Base-by-base conservation (phyloP, 1,140 invertebrate genomes). In the Cepaea nemoralis region DNA sequence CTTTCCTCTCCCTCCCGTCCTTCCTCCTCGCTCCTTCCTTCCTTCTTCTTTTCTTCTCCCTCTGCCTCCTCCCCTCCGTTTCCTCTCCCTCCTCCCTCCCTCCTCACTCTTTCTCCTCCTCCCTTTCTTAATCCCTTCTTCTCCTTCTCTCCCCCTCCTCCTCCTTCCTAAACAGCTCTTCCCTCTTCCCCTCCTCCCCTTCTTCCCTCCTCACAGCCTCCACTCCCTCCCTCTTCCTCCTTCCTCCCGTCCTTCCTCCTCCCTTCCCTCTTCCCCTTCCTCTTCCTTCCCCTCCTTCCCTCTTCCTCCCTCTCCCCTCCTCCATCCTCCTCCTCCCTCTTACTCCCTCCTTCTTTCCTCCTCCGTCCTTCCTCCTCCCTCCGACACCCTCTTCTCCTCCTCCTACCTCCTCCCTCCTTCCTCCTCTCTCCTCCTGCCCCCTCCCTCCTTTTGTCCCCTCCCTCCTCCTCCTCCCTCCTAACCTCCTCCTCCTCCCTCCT, bases 391-490 rank as follows among this genome's bases (percentile, higher is more conserved):
- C 66, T 45, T 24, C 55, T 14, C 63, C 78, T 45, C 27, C 69
- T 50, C 37, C 6, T 66, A 31, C 24, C 77, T 78, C 37, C 63
- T 59, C 37, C 27, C 50, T 33, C 63, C 10, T 37, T 33, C 37
- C 59, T 35, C 59, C 50, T 39, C 50, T 45, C 63, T 59, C 35
- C 31, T 39, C 35, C 50, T 31, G n/a, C n/a, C 33, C 48, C 63
- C 48, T 59, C n/a, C 33, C 76, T 77, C 76, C 55, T 48, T 77
- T 50, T 59, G 31, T 59, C 48, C 67, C 59, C 39, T 33, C 35
- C 63, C 50, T 33, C n/a, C 39, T 40, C 12, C 50, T 35, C 37
- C 33, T 67, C 55, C 67, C 39, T 5, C n/a, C 50, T 45, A 27
- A 31, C 63, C 37, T 71, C 78, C 50, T 24, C 39, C 45, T 70